phyloP scores from a whole-genome alignment of 23 tunicate species.

The Diplosoma virens region DNA sequence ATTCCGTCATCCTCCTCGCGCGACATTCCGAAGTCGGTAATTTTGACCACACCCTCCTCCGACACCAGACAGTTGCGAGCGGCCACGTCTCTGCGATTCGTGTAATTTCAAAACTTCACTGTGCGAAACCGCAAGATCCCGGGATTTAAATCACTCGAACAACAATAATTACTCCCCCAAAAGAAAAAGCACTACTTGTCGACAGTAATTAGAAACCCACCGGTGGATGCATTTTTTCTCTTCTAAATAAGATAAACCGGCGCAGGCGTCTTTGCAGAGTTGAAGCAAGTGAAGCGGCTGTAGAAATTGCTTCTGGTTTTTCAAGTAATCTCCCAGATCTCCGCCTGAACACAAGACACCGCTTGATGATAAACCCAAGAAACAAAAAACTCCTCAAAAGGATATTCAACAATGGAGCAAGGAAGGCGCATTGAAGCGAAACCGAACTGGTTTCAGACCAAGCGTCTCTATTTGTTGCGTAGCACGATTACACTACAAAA shows the following conservation, averaged over 20 bases:
- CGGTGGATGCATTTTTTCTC: slow-evolving; percentile 92
- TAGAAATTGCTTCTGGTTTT: slow-evolving; percentile 2
- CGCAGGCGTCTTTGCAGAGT: slow-evolving; percentile 74
- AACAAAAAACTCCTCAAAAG: neutral
- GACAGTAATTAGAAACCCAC: slow-evolving; percentile 9
- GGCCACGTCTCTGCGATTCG: slow-evolving; percentile 80
- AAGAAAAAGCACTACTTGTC: too few relatives aligned
- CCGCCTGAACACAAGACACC: slow-evolving; percentile 50
- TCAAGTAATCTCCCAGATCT: slow-evolving; percentile 50
- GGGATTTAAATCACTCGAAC: too few relatives aligned
- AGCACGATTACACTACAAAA: too few relatives aligned
- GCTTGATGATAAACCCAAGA: neutral
- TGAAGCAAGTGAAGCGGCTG: slow-evolving; percentile 23
- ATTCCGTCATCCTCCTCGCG: slow-evolving; percentile 93
- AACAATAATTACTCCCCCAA: too few relatives aligned
- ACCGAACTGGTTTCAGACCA: too few relatives aligned
- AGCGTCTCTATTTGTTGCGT: too few relatives aligned
- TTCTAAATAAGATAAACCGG: slow-evolving; percentile 75
- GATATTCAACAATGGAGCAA: too few relatives aligned
- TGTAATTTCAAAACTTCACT: too few relatives aligned
- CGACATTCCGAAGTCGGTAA: slow-evolving; percentile 95
- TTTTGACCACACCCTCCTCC: slow-evolving; percentile 44
- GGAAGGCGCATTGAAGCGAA: too few relatives aligned
- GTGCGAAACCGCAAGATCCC: too few relatives aligned
- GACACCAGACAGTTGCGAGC: slow-evolving; percentile 80